Evolutionary conservation across 2,113 vertebrate species (phyloP).

Genomic region (Misgurnus anguillicaudatus): DNA sequence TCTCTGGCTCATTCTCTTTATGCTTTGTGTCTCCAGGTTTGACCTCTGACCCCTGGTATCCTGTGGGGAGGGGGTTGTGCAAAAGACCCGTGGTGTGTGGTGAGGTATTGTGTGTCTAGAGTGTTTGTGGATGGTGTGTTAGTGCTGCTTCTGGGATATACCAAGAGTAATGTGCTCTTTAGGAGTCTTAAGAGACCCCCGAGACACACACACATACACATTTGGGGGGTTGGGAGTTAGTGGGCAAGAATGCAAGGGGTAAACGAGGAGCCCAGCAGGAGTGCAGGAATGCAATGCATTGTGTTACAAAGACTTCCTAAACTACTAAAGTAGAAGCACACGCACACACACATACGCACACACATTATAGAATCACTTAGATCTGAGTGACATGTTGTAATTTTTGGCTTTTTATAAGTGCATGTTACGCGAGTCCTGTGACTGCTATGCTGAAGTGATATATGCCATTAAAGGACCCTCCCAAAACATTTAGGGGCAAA

Average conservation of each 20-base stretch:
- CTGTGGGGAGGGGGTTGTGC: conserved; percentile 53
- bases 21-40: conserved; percentile 51
- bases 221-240: conserved; percentile 28
- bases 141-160: conserved; percentile 15
- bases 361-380: conserved; percentile 31
- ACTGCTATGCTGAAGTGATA: conserved; percentile 3
- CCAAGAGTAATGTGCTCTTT: conserved; percentile 15
- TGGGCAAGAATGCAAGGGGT: conserved; percentile 38
- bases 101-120: conserved; percentile 9
- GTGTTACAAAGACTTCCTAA: conserved; percentile 44
- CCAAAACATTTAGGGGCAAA: conserved; percentile 37
- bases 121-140: conserved; percentile 15
- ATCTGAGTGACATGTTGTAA: conserved; percentile 31
- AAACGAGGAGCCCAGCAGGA: conserved; percentile 45
- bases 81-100: conserved; percentile 38
- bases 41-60: conserved; percentile 48
- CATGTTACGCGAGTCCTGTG: conserved; percentile 41
- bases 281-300: conserved; percentile 45
- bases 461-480: conserved; percentile 22
- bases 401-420: conserved; percentile 51
- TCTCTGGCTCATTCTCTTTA: conserved; percentile 52
- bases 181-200: conserved; percentile 27
- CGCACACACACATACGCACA: conserved; percentile 47
- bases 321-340: conserved; percentile 24
- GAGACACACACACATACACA: conserved; percentile 31